Base-by-base conservation (phyloP, 2,113 vertebrate genomes). In the Hyaena hyaena region DNA sequence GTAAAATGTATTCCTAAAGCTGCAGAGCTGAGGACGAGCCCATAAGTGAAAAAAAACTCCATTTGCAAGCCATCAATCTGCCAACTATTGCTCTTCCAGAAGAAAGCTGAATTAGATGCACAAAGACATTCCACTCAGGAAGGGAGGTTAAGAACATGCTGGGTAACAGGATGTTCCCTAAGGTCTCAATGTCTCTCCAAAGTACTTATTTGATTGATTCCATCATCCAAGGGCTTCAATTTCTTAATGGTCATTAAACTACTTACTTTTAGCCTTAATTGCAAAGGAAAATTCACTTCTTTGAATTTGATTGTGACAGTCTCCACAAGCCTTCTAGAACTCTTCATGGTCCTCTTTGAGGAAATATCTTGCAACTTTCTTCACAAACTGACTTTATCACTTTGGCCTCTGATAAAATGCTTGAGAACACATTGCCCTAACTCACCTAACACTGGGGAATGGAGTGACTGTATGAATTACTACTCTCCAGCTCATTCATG, bases 381-480 rank as follows among this genome's bases (percentile, higher is more conserved):
- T 83, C 55, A 65, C 10, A 61, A 45, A 4, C 28, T 26, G 58
- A 93, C 35, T 88, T 48, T 28, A 65, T 66, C 50, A 63, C 0
- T 26, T 61, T 73, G 76, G 24, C 43, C 69, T 88, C 58, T 88
- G 45, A 48, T 88, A 55, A 97, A 91, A 94, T 94, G 90, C 26
- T 50, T 84, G 71, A 96, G 55, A 23, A 76, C 31, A 84, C 5
- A 43, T 1, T 24, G 7, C 65, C 65, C 39, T 82, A 65, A 71
- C 48, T 61, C 12, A 45, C 7, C 10, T 61, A 82, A 7, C 48
- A 21, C 55, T 39, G 2, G 45, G 21, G 10, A 90, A 68, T 50
- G 8, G 8, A 95, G 55, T 84, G 71, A 92, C 1, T 93, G 48
- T 26, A 43, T 83, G 53, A 95, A 77, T 88, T 87, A 79, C 16